These are phyloP conservation scores for crab-eating macaque (Macaca fascicularis) DNA, from an alignment of 2,113 vertebrate genomes.

Conservation along the genomic window DNA sequence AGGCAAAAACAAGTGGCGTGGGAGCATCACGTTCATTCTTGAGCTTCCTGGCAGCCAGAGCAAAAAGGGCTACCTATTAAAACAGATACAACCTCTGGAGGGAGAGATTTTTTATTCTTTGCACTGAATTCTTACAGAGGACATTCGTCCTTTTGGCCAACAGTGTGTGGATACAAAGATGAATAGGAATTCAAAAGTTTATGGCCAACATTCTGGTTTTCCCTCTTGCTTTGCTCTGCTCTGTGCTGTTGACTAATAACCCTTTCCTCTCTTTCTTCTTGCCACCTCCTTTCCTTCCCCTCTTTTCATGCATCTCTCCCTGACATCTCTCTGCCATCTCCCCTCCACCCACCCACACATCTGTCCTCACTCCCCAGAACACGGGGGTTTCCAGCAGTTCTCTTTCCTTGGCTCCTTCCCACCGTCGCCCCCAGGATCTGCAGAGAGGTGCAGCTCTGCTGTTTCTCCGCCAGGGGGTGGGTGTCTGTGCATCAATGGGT, in stretches of 20 bases:
- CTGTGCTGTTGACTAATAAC: conserved; percentile 6
- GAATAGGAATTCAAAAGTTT: neutral
- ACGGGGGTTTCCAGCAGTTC: conserved; percentile 51
- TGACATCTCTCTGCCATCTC: neutral
- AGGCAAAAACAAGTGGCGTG: neutral
- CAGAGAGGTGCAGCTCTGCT: conserved; percentile 38
- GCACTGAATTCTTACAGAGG: neutral
- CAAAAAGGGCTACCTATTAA: neutral
- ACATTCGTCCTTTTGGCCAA: neutral
- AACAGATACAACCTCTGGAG: neutral
- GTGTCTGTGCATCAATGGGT: conserved; percentile 23
- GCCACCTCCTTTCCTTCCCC: neutral
- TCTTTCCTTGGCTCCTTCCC: conserved; percentile 57
- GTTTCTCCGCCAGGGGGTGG: conserved; percentile 44
- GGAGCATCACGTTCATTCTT: neutral
- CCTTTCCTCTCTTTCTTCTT: conserved; percentile 39
- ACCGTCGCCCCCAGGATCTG: neutral
- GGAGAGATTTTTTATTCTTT: neutral
- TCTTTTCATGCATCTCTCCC: neutral
- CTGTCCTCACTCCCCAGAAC: conserved; percentile 30
- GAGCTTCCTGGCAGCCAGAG: conserved; percentile 1
- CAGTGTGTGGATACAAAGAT: neutral
- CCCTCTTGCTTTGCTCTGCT: neutral
- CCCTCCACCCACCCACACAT: neutral
- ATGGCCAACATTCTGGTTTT: neutral